Evolutionary conservation across 2,113 vertebrate species (phyloP), one percentile per base, ranked within the genome.

Genomic region (Irena cyanogastra): DNA sequence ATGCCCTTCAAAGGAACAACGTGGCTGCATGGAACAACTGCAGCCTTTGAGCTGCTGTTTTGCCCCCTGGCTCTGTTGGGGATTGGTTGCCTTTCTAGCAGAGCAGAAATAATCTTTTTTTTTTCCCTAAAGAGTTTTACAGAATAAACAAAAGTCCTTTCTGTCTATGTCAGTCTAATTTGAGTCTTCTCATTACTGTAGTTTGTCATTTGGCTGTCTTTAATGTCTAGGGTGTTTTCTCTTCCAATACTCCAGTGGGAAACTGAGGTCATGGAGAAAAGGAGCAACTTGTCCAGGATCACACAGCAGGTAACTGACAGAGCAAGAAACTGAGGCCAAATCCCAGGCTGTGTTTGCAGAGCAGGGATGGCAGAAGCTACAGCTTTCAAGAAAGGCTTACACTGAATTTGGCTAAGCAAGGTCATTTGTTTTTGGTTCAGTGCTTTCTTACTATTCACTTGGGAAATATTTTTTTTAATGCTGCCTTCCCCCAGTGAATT

Each of bases 251-350:
- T 80, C 56, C 37, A 45, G 0, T 91, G 90, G 85, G 75, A 83
- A 80, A 49, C 82, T 72, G 42, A 94, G 90, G 90, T 94, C 85
- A 83, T 70, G 64, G 88, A 90, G 83, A 63, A 89, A 93, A 89
- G 59, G 54, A 88, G 59, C 54, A 85, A 2, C 84, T 94, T 90
- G 68, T 68, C 41, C 6, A 4, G 75, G 70, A 93, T 94, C 63
- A 54, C 93, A 65, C 90, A 96, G 95, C 94, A 95, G 90, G 85
- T 93, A 66, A 74, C 86, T 82, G 87, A 78, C 78, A 93, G 79
- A 86, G 93, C 81, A 49, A 41, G 89, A 56, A 90, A 27, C 47
- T 15, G 42, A 93, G 85, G 83, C 82, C 60, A 28, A 7, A n/a
- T 77, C 84, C 61, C 63, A 66, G 44, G 64, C 85, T 86, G 44